phyloP scores from a whole-genome alignment of 2,113 vertebrate genomes.

The Tragulus kanchil region DNA sequence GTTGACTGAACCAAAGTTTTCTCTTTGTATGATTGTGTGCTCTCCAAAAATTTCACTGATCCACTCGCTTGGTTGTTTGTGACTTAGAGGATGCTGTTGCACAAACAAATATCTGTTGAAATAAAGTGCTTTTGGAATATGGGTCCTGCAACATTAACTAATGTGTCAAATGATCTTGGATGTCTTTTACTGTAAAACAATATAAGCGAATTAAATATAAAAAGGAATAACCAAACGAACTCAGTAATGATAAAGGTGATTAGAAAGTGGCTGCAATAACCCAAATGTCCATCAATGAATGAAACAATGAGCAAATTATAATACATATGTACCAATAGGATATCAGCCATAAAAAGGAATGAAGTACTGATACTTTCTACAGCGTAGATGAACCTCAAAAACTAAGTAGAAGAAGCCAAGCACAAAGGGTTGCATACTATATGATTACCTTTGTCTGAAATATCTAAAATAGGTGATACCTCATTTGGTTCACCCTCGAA shows the following conservation, averaged over 20 bases:
- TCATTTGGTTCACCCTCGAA: background rate
- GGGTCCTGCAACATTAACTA: background rate
- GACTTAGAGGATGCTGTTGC: background rate
- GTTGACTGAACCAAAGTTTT: background rate
- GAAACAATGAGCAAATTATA: background rate
- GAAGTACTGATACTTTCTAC: background rate
- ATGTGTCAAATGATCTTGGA: background rate
- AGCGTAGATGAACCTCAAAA: background rate
- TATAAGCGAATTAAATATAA: background rate
- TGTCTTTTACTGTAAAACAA: constrained; percentile 1
- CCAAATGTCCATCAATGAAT: background rate
- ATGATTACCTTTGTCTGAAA: background rate
- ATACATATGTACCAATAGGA: background rate
- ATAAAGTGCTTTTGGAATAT: background rate
- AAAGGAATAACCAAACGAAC: background rate
- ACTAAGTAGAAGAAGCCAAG: background rate
- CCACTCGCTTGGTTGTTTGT: background rate
- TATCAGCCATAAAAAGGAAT: background rate
- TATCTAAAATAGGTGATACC: background rate
- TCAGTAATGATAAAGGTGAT: background rate
- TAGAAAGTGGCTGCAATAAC: background rate
- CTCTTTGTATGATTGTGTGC: background rate
- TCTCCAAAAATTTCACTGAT: background rate
- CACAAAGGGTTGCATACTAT: background rate
- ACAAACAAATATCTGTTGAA: background rate